phyloP scores from a whole-genome alignment of 2,888 invertebrate species.

The Cecidostiba fungosa region DNA sequence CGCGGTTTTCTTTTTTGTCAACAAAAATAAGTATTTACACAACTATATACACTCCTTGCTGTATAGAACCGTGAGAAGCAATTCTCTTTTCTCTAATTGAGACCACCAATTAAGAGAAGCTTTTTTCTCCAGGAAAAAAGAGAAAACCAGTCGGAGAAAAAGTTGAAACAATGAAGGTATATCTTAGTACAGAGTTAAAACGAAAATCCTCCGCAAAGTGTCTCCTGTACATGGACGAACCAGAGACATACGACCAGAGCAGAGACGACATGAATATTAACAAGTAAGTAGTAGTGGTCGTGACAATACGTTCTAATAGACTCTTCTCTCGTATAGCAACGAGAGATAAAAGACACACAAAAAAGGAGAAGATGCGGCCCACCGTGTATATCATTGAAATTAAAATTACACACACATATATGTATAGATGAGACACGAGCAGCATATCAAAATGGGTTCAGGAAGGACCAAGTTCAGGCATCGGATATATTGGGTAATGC shows the following conservation, averaged over 20 bases:
- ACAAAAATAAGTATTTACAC: background rate
- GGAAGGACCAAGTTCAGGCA: background rate
- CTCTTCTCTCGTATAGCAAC: background rate
- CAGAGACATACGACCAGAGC: constrained; percentile 5
- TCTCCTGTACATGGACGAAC: background rate
- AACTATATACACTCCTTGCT: no score
- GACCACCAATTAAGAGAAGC: background rate
- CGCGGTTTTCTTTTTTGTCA: background rate
- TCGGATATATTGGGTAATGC: background rate
- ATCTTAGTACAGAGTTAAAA: background rate
- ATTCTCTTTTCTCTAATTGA: background rate
- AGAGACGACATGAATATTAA: constrained; percentile 40
- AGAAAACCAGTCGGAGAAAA: background rate
- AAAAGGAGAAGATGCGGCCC: background rate
- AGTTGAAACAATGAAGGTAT: background rate
- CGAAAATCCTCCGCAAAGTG: constrained; percentile 13
- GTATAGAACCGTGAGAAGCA: background rate
- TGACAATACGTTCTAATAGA: constrained; percentile 42
- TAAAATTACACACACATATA: constrained; percentile 22
- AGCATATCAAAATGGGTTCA: constrained; percentile 25
- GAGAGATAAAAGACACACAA: constrained; percentile 24
- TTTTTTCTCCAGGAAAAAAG: background rate
- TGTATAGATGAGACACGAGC: constrained; percentile 19
- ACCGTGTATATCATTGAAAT: constrained; percentile 39
- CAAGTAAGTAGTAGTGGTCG: background rate